A percentile compares a stretch with the other conserved stretches of the same genome.
Conservation (phyloP, 2,113 vertebrate genomes). For the Porphyrio hochstetteri region DNA sequence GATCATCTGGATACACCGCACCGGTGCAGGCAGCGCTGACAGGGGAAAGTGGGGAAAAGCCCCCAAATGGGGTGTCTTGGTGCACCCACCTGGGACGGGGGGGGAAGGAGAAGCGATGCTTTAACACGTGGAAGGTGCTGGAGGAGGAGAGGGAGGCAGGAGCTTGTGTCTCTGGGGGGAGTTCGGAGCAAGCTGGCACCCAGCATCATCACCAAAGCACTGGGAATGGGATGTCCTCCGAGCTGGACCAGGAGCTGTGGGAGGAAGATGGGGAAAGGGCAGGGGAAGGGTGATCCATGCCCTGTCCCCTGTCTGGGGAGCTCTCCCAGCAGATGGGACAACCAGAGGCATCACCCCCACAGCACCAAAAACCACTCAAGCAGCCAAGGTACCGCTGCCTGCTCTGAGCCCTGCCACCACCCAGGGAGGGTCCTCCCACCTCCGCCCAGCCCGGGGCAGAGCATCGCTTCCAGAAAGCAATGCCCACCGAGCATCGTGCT, state of each 20-base stretch:
- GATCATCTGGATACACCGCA: rapidly evolving
- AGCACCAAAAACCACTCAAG: rapidly evolving
- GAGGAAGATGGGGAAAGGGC: neutral
- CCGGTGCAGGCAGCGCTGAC: rapidly evolving
- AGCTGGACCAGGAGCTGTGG: rapidly evolving
- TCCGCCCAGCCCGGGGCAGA: rapidly evolving
- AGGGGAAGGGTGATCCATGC: rapidly evolving
- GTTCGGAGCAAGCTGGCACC: rapidly evolving
- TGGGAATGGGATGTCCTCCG: no score
- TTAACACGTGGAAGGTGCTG: neutral
- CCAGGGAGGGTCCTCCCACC: no score
- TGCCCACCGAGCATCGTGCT: rapidly evolving
- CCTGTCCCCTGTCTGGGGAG: neutral
- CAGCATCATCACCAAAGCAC: neutral
- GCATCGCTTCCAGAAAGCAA: rapidly evolving
- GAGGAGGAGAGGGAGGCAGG: neutral
- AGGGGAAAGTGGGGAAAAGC: neutral
- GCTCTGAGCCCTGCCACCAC: neutral
- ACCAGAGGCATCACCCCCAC: rapidly evolving
- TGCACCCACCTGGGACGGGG: neutral
- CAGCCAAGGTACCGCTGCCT: no score
- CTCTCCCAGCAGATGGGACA: rapidly evolving
- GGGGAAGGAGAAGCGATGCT: neutral
- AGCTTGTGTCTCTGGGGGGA: rapidly evolving
- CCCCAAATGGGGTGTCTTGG: rapidly evolving